Percentiles rank a stretch among this genome's conserved stretches.
These are phyloP conservation scores for Gobionotothen gibberifrons DNA, from an alignment of 2,797 vertebrate species.

Conservation along the genomic window DNA sequence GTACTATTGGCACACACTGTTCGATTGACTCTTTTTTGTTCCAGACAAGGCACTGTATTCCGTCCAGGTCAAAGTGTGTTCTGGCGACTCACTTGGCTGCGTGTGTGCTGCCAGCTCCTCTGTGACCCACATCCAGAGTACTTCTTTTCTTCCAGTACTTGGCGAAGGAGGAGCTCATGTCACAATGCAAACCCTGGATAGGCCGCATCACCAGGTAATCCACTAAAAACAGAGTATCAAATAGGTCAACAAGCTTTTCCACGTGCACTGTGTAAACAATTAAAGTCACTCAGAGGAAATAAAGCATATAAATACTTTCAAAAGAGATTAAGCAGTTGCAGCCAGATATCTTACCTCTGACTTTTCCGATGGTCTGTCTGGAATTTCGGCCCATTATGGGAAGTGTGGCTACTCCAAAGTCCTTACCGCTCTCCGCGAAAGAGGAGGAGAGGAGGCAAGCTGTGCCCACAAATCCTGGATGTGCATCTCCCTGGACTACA, in stretches of 20 bases:
- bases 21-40: background rate
- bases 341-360: constrained; percentile 86
- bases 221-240: constrained; percentile 80
- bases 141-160: constrained; percentile 94
- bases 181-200: constrained; percentile 86
- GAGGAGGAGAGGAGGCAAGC: constrained; percentile 95
- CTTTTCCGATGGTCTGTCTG: constrained; percentile 96
- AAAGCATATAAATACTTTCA: background rate
- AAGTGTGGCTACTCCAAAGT: constrained; percentile 89
- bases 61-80: background rate
- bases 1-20: background rate
- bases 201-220: constrained; percentile 96
- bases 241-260: background rate
- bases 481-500: constrained; percentile 89
- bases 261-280: background rate
- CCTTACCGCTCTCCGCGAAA: constrained; percentile 90
- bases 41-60: background rate
- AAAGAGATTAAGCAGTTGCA: rapidly evolving
- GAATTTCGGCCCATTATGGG: constrained; percentile 96
- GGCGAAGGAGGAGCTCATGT: constrained; percentile 91
- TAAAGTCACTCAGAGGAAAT: background rate
- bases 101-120: constrained; percentile 94
- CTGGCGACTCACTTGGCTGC: constrained; percentile 88
- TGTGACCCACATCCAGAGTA: constrained; percentile 94
- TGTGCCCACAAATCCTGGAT: constrained; percentile 92